Conservation (phyloP, 1,140 invertebrate species). For the Stenopsyche tienmushanensis region DNA sequence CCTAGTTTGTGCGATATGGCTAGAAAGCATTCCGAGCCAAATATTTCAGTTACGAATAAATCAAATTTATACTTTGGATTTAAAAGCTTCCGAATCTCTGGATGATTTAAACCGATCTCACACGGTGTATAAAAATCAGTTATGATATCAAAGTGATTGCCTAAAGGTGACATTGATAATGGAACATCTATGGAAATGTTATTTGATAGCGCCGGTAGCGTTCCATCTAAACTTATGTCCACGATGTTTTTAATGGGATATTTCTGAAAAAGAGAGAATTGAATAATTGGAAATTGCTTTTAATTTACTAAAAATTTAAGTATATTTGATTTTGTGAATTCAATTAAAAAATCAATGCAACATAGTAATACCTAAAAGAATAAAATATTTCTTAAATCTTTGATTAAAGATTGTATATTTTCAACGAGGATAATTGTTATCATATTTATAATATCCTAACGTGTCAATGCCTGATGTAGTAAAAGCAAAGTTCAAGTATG, state of each 20-base stretch:
- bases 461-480: too few species aligned
- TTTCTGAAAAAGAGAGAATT: slow-evolving; percentile 47
- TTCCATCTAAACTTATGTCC: slow-evolving; percentile 52
- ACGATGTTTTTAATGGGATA: slow-evolving; percentile 48
- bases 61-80: slow-evolving; percentile 58
- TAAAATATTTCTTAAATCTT: too few species aligned
- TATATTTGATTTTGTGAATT: not conserved
- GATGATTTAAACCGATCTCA: slow-evolving; percentile 48
- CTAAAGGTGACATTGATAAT: slow-evolving; percentile 48
- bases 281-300: too few species aligned
- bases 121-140: slow-evolving; percentile 51
- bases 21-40: slow-evolving; percentile 63
- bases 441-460: too few species aligned
- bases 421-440: too few species aligned
- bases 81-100: slow-evolving; percentile 47
- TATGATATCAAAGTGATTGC: slow-evolving; percentile 52
- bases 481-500: too few species aligned
- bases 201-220: slow-evolving; percentile 53
- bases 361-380: too few species aligned
- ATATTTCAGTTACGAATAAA: slow-evolving; percentile 67
- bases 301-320: not conserved
- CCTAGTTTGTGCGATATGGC: slow-evolving; percentile 58
- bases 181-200: slow-evolving; percentile 49
- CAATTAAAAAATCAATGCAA: slow-evolving; percentile 1
- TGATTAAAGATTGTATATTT: too few species aligned